A percentile compares a stretch with the other conserved stretches of the same genome.
Evolutionary conservation across 2,888 invertebrate species (phyloP).

Genomic region (Spilosoma lubricipeda): DNA sequence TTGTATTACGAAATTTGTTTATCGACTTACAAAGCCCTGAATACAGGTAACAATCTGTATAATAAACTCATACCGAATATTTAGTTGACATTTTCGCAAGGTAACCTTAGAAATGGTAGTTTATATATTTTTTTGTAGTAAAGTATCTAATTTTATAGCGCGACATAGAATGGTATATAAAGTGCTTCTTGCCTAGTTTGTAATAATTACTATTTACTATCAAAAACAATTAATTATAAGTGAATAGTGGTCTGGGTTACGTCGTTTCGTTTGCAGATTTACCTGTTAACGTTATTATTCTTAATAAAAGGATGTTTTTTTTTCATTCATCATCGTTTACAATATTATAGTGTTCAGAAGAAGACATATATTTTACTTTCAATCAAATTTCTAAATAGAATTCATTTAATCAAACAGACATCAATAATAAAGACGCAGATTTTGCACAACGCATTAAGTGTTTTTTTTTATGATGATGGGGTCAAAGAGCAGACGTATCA

Average conservation of each 20-base stretch:
- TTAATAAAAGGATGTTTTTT: neutral
- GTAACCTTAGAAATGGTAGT: neutral
- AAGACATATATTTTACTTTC: neutral
- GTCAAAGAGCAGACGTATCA: no score
- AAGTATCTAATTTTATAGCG: neutral
- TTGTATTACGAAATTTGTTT: slow-evolving; percentile 13
- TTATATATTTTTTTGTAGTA: neutral
- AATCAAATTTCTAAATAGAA: neutral
- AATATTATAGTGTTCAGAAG: neutral
- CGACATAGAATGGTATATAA: neutral
- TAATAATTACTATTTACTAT: neutral
- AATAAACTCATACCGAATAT: neutral
- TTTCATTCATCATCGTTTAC: neutral
- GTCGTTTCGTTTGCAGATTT: neutral
- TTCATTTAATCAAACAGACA: neutral
- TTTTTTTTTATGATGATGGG: no score
- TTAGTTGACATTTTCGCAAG: neutral
- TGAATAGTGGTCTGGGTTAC: neutral
- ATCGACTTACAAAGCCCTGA: slow-evolving; percentile 10
- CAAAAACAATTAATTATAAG: neutral
- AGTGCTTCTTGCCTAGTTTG: neutral
- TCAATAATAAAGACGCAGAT: neutral
- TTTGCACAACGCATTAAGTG: neutral
- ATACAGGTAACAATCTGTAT: slow-evolving; percentile 10
- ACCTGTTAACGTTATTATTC: neutral